Evolutionary conservation across 2,888 invertebrate species (phyloP).

Genomic region (Aphodius sticticus): DNA sequence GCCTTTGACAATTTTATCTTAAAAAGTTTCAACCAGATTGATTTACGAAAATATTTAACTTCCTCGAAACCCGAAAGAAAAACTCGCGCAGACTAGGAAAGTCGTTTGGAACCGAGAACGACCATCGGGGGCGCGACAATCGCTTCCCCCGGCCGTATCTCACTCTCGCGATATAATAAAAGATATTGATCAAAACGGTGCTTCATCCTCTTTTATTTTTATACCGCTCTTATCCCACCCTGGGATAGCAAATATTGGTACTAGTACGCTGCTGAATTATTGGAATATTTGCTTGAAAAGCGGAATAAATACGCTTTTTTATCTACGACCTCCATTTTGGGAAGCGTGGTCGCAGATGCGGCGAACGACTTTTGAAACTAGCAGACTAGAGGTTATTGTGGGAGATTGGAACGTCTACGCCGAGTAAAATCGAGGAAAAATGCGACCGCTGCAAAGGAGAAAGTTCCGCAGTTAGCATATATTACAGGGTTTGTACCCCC

Average conservation of each 20-base stretch:
- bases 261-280: slow-evolving; percentile 8
- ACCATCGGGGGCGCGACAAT: not conserved
- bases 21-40: not conserved
- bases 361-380: slow-evolving; percentile 23
- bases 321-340: slow-evolving; percentile 16
- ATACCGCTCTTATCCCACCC: not conserved
- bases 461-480: slow-evolving; percentile 25
- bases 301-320: slow-evolving; percentile 23
- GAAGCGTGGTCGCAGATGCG: slow-evolving; percentile 16
- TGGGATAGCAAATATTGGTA: not conserved
- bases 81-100: not conserved
- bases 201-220: not conserved
- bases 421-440: slow-evolving; percentile 12
- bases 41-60: not conserved
- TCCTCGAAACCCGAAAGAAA: not conserved
- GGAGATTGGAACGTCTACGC: slow-evolving; percentile 6
- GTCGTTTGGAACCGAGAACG: not conserved
- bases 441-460: slow-evolving; percentile 14
- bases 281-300: slow-evolving; percentile 19
- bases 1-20: not conserved
- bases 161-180: slow-evolving; percentile 18
- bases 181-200: slow-evolving; percentile 21
- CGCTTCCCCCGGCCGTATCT: not conserved
- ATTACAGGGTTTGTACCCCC: slow-evolving; percentile 15
- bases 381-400: slow-evolving; percentile 16